Evolutionary conservation across 2,797 vertebrate species (phyloP), one percentile per base, ranked within the genome.

Genomic region (Thunnus albacares): DNA sequence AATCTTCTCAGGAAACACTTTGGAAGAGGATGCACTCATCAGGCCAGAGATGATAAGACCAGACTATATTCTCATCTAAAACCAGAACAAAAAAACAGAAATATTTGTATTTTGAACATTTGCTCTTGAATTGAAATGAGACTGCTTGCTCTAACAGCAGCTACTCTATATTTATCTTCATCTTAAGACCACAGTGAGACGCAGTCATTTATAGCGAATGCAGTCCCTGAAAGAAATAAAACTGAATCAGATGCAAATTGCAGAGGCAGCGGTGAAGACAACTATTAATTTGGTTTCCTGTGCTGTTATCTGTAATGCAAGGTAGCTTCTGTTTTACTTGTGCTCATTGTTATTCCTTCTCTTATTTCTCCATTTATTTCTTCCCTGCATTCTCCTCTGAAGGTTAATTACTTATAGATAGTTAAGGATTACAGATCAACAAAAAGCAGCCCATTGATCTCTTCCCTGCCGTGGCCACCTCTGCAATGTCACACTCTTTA

Each of bases 321-420:
- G 69, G 77, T 67, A 83, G 82, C 73, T 22, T 76, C 74, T 77
- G 76, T 81, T 86, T 80, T 74, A 79, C 81, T 80, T 35, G 47
- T 52, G 30, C 86, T 89, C 86, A 90, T 94, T 93, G 86, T 76
- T 87, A 92, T 94, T 93, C 91, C 67, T 47, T 20, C 69, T 51
- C 83, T 90, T 77, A 77, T 86, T 90, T 71, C 85, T 81, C 63
- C 72, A 70, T 89, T 88, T 91, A 78, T 86, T 90, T 85, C 79
- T 83, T 43, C 68, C 63, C 84, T 76, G 82, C 85, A 63, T 92
- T 89, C 90, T 93, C 88, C 90, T 92, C 90, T 93, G 91, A 94
- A 94, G 93, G 94, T 94, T 94, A 94, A 95, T 95, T 94, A 94
- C 93, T 94, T 94, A 90, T 92, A 94, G 93, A 95, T 93, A 94